Base-by-base conservation (phyloP, 2,797 vertebrate genomes). In the Lepus oiostolus region DNA sequence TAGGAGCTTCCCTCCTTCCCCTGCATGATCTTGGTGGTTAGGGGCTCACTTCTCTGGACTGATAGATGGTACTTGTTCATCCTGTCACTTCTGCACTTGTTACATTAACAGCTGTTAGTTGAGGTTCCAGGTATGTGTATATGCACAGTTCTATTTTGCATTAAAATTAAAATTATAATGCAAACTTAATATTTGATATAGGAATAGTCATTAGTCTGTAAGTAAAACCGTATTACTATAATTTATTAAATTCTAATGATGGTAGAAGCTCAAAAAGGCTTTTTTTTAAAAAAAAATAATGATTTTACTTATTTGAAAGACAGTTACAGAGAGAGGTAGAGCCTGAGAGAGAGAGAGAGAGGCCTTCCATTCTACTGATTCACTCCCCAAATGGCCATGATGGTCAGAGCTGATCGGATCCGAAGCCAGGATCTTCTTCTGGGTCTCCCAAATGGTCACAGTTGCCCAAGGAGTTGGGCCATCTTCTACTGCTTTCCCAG, bases 131-230 rank as follows among this genome's bases (percentile, higher is more conserved):
- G 26, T 70, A 35, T n/a, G 9, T 19, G 30, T 7, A 62, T 26
- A 68, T 1, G 32, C 19, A 47, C 2, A 60, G 9, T 47, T 84
- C 47, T 30, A 42, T 68, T 74, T 54, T 90, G 13, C 21, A 21
- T 72, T 62, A 82, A 76, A 47, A 94, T 95, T 30, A 5, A 74
- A 88, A 80, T 70, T 76, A 30, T 35, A 89, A 84, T 88, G 35
- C 42, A 91, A 54, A 65, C 32, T 82, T 8, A 77, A 22, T 72
- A 21, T 32, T 87, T 88, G 79, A 85, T 62, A 58, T 26, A 58
- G 38, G 32, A 88, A 84, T 52, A 88, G 60, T 70, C 32, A 88
- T 85, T 84, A 80, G 63, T 89, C n/a, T 91, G 9, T 68, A 86
- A 54, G 32, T 71, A 80, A 93, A 89, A 8, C 7, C 60, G 54